A percentile compares a stretch with the other conserved stretches of the same genome.
phyloP scores from a whole-genome alignment of 2,797 vertebrate species.

The Mus minutoides region DNA sequence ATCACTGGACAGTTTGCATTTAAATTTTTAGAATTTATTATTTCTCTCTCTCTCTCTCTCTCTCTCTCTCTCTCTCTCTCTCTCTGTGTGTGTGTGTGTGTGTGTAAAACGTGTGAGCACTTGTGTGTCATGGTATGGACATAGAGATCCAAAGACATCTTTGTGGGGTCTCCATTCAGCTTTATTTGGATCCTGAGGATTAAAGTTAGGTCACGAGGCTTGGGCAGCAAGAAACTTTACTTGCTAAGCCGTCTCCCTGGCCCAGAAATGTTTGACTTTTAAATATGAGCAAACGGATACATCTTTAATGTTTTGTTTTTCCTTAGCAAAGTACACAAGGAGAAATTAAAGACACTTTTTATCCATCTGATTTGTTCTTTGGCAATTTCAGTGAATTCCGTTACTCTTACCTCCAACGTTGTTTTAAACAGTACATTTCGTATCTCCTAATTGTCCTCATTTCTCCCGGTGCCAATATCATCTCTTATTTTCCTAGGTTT shows the following conservation, averaged over 20 bases:
- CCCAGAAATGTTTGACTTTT: not conserved
- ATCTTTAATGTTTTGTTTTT: constrained; percentile 1
- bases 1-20: not conserved
- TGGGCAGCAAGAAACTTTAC: not conserved
- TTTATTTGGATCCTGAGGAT: not conserved
- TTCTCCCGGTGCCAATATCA: not conserved
- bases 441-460: not conserved
- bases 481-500: not conserved
- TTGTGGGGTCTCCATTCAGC: not conserved
- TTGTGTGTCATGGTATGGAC: not conserved
- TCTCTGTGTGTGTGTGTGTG: not conserved
- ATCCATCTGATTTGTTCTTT: not conserved
- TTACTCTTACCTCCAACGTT: not conserved
- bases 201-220: not conserved
- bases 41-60: too few species aligned
- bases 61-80: too few species aligned
- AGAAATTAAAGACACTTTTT: not conserved
- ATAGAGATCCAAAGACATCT: not conserved
- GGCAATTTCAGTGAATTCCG: not conserved
- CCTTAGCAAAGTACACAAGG: not conserved
- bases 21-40: not conserved
- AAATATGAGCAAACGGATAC: not conserved
- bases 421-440: not conserved
- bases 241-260: not conserved
- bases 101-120: not conserved